Base-by-base conservation (phyloP, 1,140 invertebrate species). In the Andricus grossulariae region DNA sequence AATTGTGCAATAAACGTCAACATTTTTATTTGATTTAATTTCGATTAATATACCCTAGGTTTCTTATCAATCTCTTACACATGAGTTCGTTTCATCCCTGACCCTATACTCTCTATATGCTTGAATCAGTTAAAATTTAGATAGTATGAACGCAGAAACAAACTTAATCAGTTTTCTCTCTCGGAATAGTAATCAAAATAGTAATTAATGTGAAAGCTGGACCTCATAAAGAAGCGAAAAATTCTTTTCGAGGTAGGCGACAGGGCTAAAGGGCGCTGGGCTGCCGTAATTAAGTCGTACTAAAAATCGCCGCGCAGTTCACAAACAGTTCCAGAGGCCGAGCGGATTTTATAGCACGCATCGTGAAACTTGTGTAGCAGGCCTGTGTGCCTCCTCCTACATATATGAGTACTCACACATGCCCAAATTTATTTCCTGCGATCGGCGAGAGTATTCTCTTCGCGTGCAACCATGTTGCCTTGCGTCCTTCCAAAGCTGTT, bases 261-360 rank as follows among this genome's bases (percentile, higher is more conserved):
- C 80, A 72, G 74, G 71, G 82, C 74, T 73, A 18, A 54, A 75
- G 54, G 74, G 83, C 75, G 74, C 73, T 55, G 80, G 80, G 82
- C 80, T 79, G 77, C 76, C 82, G 84, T 86, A 88, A 88, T 88
- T 87, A 86, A 88, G 85, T 88, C 86, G 85, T 83, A 85, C 79
- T 85, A 84, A 87, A 88, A 88, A 83, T 83, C 79, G 74, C 77
- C 83, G 83, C 79, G 79, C 76, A 81, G 79, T 82, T 55, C 78
- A 83, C 79, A 79, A 77, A 77, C 81, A 76, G 75, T 77, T 80
- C 57, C 78, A 82, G 74, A 82, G 79, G 73, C 79, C 54, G 80
- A 80, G 74, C 80, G 79, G 81, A 84, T 86, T 88, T 88, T 88
- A 88, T 82, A 83, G 78, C 84, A 57, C 76, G 78, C 75, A 79